Conservation (phyloP, 2,113 vertebrate genomes). For the Aleadryas rufinucha region DNA sequence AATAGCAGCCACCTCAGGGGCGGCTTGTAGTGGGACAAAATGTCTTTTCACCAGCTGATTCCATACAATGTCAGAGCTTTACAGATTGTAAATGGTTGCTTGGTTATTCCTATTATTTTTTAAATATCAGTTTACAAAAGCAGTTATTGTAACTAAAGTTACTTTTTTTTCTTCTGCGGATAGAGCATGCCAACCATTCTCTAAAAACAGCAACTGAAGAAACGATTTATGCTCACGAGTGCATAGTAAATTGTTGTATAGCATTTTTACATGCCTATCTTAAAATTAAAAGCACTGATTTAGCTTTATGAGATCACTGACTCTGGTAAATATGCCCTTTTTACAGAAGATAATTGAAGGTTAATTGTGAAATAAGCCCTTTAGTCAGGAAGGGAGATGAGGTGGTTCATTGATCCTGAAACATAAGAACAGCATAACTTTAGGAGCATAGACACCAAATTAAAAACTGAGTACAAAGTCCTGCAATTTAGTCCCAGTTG, state of each 20-base stretch:
- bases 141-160: background rate
- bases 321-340: background rate
- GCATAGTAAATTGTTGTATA: background rate
- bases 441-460: constrained; percentile 5
- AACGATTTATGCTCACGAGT: background rate
- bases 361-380: background rate
- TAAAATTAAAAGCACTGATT: background rate
- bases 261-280: background rate
- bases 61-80: background rate
- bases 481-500: background rate
- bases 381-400: background rate
- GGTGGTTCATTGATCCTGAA: constrained; percentile 11
- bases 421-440: background rate
- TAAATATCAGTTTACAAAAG: background rate
- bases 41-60: background rate
- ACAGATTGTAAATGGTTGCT: background rate
- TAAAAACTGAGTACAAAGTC: constrained; percentile 31
- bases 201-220: background rate
- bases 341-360: background rate
- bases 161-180: background rate
- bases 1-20: fast-evolving
- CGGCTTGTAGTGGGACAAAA: background rate
- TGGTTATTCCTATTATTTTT: background rate
- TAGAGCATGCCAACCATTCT: background rate
- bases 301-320: background rate